Evolutionary conservation across 2,113 vertebrate species (phyloP).

Genomic region (Oryzias melastigma): DNA sequence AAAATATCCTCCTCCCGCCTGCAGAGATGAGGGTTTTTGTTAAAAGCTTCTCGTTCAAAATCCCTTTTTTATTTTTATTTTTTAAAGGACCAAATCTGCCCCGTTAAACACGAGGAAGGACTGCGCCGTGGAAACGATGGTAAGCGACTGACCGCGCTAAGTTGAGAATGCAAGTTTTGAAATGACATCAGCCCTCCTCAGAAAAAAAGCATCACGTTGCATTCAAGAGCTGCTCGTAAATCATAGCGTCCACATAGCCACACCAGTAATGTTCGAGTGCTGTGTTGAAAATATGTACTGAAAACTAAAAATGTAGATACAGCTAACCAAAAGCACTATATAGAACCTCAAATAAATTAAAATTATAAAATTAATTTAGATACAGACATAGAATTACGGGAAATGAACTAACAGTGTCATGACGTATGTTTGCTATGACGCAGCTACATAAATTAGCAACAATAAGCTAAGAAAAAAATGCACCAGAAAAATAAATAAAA

Average conservation of each 20-base stretch:
- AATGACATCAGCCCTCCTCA: slow-evolving; percentile 76
- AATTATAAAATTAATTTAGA: too few relatives aligned
- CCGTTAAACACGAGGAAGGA: slow-evolving; percentile 21
- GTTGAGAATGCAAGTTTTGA: slow-evolving; percentile 73
- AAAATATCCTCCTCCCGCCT: slow-evolving; percentile 19
- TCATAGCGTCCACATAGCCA: rapidly evolving
- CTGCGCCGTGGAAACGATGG: slow-evolving; percentile 26
- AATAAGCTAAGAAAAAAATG: too few relatives aligned
- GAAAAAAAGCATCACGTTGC: slow-evolving; percentile 43
- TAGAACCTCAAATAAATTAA: too few relatives aligned
- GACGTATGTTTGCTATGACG: too few relatives aligned
- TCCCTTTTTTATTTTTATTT: not conserved
- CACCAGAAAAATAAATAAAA: too few relatives aligned
- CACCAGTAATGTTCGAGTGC: too few relatives aligned
- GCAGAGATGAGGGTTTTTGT: slow-evolving; percentile 4
- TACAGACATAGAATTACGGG: too few relatives aligned
- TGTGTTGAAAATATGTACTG: too few relatives aligned
- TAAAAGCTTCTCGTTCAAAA: slow-evolving; percentile 1
- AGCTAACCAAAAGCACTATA: too few relatives aligned
- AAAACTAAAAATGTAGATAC: too few relatives aligned
- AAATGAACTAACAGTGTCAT: too few relatives aligned
- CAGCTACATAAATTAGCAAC: too few relatives aligned
- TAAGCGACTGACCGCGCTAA: slow-evolving; percentile 59
- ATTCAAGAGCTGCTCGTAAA: slow-evolving; percentile 25
- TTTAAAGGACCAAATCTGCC: not conserved